phyloP scores from a whole-genome alignment of 2,888 invertebrate genomes.

The Odontocerum albicorne region DNA sequence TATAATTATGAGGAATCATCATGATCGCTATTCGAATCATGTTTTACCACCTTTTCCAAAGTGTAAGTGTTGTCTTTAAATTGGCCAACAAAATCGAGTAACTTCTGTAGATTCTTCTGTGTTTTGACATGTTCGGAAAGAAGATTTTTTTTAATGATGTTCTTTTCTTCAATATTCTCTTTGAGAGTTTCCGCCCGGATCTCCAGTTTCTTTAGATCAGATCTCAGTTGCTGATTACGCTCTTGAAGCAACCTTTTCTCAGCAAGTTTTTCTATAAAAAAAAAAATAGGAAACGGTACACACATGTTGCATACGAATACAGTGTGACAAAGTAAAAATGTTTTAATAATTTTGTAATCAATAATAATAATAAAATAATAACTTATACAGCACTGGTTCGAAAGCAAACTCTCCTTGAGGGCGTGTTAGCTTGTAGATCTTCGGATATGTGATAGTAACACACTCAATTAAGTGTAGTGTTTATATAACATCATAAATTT shows the following conservation, averaged over 20 bases:
- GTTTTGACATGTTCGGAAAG: constrained; percentile 54
- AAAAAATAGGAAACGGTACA: background rate
- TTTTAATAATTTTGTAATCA: too few species aligned
- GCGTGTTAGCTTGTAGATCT: too few species aligned
- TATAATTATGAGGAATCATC: background rate
- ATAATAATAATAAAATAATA: too few species aligned
- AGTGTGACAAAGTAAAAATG: too few species aligned
- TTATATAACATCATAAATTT: too few species aligned
- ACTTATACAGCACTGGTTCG: too few species aligned
- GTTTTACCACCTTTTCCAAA: background rate
- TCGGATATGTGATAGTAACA: too few species aligned
- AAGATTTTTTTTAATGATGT: constrained; percentile 52
- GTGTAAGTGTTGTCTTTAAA: constrained; percentile 40
- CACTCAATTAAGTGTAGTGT: too few species aligned
- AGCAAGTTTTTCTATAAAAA: constrained; percentile 47
- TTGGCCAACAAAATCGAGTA: constrained; percentile 55
- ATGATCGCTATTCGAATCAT: constrained; percentile 1
- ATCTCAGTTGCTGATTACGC: constrained; percentile 51
- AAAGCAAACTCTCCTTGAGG: too few species aligned
- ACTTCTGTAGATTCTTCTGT: constrained; percentile 54
- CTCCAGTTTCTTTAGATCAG: constrained; percentile 52
- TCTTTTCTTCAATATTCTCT: constrained; percentile 53
- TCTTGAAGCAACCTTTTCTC: constrained; percentile 53
- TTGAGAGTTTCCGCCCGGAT: constrained; percentile 51
- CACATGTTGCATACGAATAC: too few species aligned